phyloP scores from a whole-genome alignment of 2,113 vertebrate genomes.

The Zapornia atra region DNA sequence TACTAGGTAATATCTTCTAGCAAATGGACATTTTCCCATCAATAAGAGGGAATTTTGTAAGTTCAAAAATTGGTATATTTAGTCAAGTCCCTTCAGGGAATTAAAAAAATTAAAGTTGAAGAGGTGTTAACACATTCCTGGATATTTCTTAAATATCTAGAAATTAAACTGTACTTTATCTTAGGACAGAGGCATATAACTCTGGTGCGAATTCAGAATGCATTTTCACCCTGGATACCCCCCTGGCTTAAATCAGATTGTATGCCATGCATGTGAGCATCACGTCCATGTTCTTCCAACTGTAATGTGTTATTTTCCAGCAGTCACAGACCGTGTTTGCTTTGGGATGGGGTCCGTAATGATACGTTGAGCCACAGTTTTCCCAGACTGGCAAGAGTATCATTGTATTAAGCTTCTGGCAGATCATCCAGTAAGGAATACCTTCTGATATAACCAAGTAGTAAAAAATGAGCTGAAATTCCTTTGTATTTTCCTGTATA shows the following conservation, averaged over 20 bases:
- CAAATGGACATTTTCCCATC: neutral
- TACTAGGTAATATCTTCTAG: neutral
- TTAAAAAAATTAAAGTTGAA: neutral
- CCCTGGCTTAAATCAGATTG: neutral
- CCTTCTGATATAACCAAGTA: neutral
- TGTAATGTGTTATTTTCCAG: neutral
- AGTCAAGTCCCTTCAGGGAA: neutral
- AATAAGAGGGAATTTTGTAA: neutral
- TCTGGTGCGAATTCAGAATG: neutral
- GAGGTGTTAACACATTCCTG: neutral
- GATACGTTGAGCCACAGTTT: neutral
- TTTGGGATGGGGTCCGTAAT: neutral
- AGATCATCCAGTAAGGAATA: neutral
- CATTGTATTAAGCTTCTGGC: neutral
- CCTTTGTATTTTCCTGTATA: neutral
- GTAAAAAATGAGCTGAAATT: neutral
- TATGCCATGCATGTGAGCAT: neutral
- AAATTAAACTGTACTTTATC: neutral
- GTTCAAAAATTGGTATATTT: neutral
- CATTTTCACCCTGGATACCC: neutral
- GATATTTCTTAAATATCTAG: neutral
- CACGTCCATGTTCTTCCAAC: neutral
- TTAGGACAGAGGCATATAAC: neutral
- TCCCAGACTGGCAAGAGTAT: neutral
- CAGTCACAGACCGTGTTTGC: neutral